These are phyloP conservation scores for Sphyrna mokarran DNA, from an alignment of 2,113 vertebrate species.

Conservation along the genomic window DNA sequence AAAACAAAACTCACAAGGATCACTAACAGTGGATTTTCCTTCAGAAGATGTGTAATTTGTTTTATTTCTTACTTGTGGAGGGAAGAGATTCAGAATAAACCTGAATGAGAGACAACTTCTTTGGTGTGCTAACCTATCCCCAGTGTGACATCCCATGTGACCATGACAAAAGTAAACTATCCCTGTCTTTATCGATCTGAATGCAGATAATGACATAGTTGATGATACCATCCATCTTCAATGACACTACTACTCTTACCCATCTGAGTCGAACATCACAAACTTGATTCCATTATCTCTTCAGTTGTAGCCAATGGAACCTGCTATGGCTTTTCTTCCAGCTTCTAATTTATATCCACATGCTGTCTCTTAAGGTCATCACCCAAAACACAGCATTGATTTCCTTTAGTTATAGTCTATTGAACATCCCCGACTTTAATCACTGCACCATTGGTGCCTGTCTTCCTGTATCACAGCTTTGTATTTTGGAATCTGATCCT, in stretches of 20 bases:
- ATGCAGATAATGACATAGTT: not conserved
- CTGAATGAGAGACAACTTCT: not conserved
- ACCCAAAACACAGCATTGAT: not conserved
- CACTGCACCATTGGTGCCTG: not conserved
- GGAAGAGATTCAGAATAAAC: not conserved
- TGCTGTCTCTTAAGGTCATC: not conserved
- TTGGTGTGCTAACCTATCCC: not conserved
- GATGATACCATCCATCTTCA: not conserved
- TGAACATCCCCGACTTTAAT: not conserved
- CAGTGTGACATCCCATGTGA: not conserved
- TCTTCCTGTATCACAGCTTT: not conserved
- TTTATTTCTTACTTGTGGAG: not conserved
- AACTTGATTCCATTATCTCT: not conserved
- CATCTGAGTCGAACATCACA: not conserved
- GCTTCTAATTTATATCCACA: not conserved
- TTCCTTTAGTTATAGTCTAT: not conserved
- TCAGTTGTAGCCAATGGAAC: not conserved
- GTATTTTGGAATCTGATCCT: not conserved
- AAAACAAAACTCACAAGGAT: not conserved
- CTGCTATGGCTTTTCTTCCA: not conserved
- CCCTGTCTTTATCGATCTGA: too few relatives aligned
- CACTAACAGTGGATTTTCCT: not conserved
- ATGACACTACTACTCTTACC: not conserved
- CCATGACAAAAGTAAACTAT: not conserved
- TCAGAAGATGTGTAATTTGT: not conserved